Percentiles rank a stretch among this genome's conserved stretches.
These are phyloP conservation scores for Podarcis siculus DNA, from an alignment of 2,797 vertebrate species.

Conservation along the genomic window DNA sequence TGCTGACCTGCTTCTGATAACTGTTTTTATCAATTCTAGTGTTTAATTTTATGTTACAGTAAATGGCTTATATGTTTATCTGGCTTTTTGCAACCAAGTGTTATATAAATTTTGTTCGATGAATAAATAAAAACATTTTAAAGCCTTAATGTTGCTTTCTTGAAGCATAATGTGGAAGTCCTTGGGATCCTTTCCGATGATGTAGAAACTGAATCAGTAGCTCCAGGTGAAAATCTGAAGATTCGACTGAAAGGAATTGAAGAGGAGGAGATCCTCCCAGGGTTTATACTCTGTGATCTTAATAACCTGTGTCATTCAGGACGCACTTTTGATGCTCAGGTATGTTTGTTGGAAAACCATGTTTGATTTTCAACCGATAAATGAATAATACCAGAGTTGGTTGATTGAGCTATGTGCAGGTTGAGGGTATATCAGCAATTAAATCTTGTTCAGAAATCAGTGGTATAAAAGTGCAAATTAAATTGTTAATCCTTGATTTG, in stretches of 20 bases:
- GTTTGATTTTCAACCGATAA: background rate
- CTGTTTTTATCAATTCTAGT: no score
- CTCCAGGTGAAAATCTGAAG: constrained; percentile 95
- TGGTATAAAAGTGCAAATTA: background rate
- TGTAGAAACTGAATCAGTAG: constrained; percentile 93
- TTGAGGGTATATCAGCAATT: background rate
- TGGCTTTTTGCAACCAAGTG: no score
- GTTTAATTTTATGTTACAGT: no score
- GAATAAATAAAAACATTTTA: background rate
- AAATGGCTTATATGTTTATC: background rate
- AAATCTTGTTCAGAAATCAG: background rate
- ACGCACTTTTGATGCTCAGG: constrained; percentile 97
- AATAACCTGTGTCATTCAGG: constrained; percentile 98
- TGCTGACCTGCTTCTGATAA: no score
- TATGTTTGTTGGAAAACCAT: constrained; percentile 56
- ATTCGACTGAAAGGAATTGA: constrained; percentile 96
- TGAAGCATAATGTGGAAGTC: constrained; percentile 94
- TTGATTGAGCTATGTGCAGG: background rate
- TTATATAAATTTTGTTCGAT: no score
- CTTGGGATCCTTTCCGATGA: constrained; percentile 95
- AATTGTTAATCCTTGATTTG: background rate
- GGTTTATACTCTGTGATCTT: constrained; percentile 94
- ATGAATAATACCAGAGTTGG: constrained; percentile 6
- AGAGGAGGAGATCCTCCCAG: constrained; percentile 97
- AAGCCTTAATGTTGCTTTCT: constrained; percentile 48